Conservation (phyloP, 2,797 vertebrate genomes). For the Aphelocoma californica region DNA sequence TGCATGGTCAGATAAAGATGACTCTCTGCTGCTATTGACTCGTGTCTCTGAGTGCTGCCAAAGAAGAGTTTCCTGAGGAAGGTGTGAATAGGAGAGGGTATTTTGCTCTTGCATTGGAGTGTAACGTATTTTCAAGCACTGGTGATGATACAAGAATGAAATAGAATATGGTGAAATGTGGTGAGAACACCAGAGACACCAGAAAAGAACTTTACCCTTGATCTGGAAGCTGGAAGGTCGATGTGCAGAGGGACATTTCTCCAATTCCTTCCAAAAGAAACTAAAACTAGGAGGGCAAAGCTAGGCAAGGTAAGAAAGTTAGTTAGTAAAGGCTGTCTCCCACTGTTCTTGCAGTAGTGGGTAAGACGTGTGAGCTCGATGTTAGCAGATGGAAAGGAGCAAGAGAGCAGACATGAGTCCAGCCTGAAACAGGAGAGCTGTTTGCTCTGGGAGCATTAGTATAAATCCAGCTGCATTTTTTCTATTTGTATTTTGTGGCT, state of each 20-base stretch:
- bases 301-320: background rate
- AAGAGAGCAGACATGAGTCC: background rate
- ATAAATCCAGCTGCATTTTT: background rate
- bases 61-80: background rate
- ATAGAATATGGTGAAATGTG: background rate
- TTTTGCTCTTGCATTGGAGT: background rate
- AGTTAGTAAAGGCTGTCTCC: background rate
- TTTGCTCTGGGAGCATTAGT: background rate
- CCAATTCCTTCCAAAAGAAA: background rate
- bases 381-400: background rate
- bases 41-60: background rate
- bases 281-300: background rate
- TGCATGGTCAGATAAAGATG: background rate
- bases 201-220: background rate
- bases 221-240: background rate
- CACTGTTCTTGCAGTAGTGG: background rate
- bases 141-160: background rate
- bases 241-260: background rate
- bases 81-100: background rate
- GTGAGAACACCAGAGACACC: background rate
- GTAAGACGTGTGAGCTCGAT: background rate
- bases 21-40: background rate
- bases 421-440: background rate
- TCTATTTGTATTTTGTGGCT: background rate
- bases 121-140: background rate